phyloP scores from a whole-genome alignment of 53 echinoderm and acorn worm species.

The Henricia sp. region DNA sequence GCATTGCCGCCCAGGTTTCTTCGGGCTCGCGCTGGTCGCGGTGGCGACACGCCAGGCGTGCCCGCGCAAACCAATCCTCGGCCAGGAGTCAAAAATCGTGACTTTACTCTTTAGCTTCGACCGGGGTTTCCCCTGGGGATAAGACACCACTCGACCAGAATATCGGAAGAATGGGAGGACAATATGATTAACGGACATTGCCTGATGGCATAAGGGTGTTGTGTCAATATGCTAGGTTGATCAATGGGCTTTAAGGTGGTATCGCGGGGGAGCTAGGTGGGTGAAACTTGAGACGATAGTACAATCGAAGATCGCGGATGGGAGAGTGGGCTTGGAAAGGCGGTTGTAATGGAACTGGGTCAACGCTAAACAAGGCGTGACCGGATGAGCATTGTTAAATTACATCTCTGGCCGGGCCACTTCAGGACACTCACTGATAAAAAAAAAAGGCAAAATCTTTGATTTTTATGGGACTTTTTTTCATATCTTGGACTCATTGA shows the following conservation, averaged over 20 bases:
- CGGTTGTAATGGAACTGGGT: constrained; percentile 65
- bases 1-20: constrained; percentile 6
- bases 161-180: constrained; percentile 13
- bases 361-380: constrained; percentile 39
- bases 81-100: constrained; percentile 33
- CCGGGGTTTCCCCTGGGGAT: constrained; percentile 18
- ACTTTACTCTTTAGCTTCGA: constrained; percentile 29
- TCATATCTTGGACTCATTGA: constrained; percentile 27
- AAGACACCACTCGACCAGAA: constrained; percentile 34
- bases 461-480: constrained; percentile 16
- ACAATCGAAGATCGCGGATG: background rate
- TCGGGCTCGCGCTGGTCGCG: background rate
- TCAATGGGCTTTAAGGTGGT: constrained; percentile 17
- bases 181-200: constrained; percentile 36
- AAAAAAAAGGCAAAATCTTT: background rate
- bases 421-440: constrained; percentile 9
- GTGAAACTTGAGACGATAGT: constrained; percentile 20
- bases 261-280: constrained; percentile 5
- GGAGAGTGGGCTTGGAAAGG: constrained; percentile 26
- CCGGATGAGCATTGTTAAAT: constrained; percentile 55
- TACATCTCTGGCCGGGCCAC: constrained; percentile 34
- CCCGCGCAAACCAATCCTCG: constrained; percentile 51
- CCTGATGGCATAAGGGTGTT: constrained; percentile 43
- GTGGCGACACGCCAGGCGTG: constrained; percentile 19
- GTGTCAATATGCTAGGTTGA: constrained; percentile 37